Evolutionary conservation across 2,113 vertebrate genomes (phyloP).

Genomic region (Clarias batrachus): DNA sequence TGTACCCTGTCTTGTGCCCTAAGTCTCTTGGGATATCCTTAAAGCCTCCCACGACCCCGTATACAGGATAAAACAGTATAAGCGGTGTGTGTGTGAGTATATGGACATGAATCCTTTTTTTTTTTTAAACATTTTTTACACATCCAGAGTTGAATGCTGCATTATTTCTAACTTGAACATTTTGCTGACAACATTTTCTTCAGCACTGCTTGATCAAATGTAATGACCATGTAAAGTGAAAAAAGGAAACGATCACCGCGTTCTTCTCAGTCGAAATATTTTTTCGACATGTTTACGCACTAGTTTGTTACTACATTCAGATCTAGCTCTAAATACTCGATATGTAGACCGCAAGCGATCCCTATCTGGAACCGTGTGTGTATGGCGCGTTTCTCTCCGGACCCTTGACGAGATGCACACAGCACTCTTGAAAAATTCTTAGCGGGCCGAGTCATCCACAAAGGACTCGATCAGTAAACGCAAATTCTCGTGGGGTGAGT

Average conservation of each 20-base stretch:
- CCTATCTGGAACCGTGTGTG: background rate
- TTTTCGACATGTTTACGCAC: background rate
- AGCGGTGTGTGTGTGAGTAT: background rate
- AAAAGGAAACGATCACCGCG: background rate
- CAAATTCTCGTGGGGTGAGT: background rate
- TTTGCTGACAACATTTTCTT: background rate
- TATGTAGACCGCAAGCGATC: background rate
- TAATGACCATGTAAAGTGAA: background rate
- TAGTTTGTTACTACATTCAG: background rate
- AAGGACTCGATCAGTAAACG: background rate
- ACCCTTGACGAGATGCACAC: background rate
- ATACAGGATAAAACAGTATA: no score
- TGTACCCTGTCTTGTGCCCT: no score
- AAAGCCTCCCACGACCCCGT: no score
- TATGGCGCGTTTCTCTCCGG: slow-evolving; percentile 22
- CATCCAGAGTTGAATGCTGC: background rate
- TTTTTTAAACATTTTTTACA: background rate
- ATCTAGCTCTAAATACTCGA: background rate
- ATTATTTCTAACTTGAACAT: background rate
- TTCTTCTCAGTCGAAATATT: background rate
- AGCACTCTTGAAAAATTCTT: background rate
- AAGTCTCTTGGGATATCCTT: no score
- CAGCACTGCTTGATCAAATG: background rate
- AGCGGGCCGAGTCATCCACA: background rate
- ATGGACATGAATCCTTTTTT: background rate